Conservation (phyloP, 2,888 invertebrate species). For the Busseola fusca region DNA sequence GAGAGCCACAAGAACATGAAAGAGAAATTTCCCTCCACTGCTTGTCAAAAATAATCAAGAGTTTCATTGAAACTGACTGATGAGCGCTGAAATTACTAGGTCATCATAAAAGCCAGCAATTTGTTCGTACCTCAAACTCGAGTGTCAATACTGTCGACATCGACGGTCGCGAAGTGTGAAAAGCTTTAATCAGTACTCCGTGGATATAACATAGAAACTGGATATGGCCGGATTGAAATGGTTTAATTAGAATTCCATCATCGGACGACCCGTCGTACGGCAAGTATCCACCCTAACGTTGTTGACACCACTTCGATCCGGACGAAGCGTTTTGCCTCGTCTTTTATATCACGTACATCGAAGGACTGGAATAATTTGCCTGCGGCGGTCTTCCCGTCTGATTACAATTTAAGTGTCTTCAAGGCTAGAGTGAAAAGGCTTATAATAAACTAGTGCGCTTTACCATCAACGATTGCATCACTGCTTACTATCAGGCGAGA, state of each 20-base stretch:
- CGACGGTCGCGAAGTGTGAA: slow-evolving; percentile 30
- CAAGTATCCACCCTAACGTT: too few species aligned
- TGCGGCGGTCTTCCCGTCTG: too few species aligned
- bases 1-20: neutral
- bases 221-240: slow-evolving; percentile 14
- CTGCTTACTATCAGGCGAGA: too few species aligned
- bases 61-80: slow-evolving; percentile 16
- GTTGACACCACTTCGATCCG: too few species aligned
- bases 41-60: slow-evolving; percentile 14
- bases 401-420: too few species aligned
- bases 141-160: slow-evolving; percentile 30
- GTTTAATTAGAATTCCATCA: neutral
- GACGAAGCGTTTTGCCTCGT: too few species aligned
- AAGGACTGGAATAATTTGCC: too few species aligned
- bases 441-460: too few species aligned
- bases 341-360: too few species aligned
- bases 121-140: slow-evolving; percentile 19
- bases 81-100: slow-evolving; percentile 32
- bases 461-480: too few species aligned
- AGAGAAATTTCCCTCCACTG: neutral
- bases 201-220: slow-evolving; percentile 6
- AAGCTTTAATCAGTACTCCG: slow-evolving; percentile 29
- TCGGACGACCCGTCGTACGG: too few species aligned
- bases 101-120: slow-evolving; percentile 34
- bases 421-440: too few species aligned